phyloP scores from a whole-genome alignment of 2,888 invertebrate species.

The Cistogaster globosa region DNA sequence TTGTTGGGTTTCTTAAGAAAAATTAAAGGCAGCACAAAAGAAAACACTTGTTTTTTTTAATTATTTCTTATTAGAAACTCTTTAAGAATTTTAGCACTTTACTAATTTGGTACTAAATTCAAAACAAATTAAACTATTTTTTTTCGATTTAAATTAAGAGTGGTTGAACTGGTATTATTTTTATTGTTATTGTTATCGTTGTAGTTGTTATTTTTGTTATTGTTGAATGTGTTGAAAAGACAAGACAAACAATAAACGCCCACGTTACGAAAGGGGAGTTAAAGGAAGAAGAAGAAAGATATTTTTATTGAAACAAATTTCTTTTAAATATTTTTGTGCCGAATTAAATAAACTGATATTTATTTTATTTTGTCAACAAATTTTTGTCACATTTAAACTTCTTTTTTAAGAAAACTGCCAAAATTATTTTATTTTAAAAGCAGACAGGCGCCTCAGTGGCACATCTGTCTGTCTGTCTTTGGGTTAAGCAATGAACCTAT shows the following conservation, averaged over 20 bases:
- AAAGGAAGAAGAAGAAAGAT: neutral
- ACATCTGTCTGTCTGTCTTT: constrained; percentile 17
- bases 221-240: constrained; percentile 26
- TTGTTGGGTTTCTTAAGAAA: constrained; percentile 34
- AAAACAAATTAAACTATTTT: constrained; percentile 19
- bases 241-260: constrained; percentile 53
- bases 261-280: constrained; percentile 31
- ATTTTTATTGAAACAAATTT: neutral
- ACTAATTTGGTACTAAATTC: neutral
- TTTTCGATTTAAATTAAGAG: constrained; percentile 46
- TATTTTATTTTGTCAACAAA: neutral
- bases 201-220: constrained; percentile 15
- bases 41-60: constrained; percentile 14
- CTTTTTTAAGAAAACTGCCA: neutral
- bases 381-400: neutral
- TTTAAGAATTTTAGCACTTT: constrained; percentile 27
- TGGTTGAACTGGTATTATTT: constrained; percentile 59
- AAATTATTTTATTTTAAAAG: constrained; percentile 5
- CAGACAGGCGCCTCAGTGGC: constrained; percentile 56
- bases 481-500: constrained; percentile 26
- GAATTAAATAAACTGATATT: neutral
- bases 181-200: neutral
- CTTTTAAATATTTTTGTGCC: neutral
- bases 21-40: neutral
- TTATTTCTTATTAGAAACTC: constrained; percentile 40